phyloP scores from a whole-genome alignment of 2,113 vertebrate species.

The Fulmarus glacialis region DNA sequence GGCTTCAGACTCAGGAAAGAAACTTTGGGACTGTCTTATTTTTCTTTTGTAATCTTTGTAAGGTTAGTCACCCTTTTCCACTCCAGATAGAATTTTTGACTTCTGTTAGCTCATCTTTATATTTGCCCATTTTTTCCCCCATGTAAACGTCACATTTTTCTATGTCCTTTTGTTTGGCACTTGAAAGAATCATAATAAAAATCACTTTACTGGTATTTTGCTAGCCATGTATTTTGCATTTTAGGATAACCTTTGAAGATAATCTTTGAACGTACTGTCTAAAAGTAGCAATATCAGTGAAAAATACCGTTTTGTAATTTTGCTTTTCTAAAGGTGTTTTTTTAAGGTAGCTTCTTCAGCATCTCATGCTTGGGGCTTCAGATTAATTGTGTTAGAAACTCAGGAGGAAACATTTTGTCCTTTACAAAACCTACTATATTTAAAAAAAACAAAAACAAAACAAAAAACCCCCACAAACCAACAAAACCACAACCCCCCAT shows the following conservation, averaged over 20 bases:
- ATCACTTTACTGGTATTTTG: neutral
- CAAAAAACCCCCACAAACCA: neutral
- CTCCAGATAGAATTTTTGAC: neutral
- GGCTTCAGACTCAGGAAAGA: neutral
- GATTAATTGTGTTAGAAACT: neutral
- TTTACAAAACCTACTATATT: neutral
- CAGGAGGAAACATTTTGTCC: neutral
- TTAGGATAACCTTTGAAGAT: neutral
- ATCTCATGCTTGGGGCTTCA: neutral
- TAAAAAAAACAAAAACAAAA: neutral
- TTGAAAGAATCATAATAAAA: neutral
- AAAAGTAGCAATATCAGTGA: neutral
- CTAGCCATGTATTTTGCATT: neutral
- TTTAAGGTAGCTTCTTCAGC: neutral
- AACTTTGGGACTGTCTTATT: neutral
- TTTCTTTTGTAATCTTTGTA: neutral
- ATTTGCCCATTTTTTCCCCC: neutral
- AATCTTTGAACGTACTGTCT: neutral
- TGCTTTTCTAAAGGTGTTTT: neutral
- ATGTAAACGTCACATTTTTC: neutral
- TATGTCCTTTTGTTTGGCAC: neutral
- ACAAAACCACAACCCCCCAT: accelerated
- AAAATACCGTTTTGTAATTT: neutral
- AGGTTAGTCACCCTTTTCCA: neutral
- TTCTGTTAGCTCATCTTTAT: neutral